phyloP scores from a whole-genome alignment of 2,888 invertebrate genomes.

The Drosophila atroscutellata region DNA sequence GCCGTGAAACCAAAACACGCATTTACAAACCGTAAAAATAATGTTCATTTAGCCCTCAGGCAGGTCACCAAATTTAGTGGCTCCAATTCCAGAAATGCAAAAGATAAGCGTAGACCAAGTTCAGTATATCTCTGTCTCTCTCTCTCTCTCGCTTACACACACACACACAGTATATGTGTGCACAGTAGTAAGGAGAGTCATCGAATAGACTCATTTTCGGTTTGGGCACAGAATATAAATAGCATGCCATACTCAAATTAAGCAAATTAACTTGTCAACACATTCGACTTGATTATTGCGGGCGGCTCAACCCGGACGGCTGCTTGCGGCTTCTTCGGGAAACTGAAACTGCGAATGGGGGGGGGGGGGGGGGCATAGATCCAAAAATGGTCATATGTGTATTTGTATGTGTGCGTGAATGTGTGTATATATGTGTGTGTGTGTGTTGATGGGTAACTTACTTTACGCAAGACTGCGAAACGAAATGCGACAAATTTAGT shows the following conservation, averaged over 20 bases:
- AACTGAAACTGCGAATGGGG: neutral
- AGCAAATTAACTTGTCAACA: conserved; percentile 70
- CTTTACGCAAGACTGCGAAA: conserved; percentile 7
- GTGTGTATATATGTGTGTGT: too few species aligned
- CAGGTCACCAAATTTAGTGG: neutral
- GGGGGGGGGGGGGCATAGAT: conserved; percentile 2
- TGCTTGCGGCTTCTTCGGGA: neutral
- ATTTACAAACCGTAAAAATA: neutral
- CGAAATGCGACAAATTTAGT: conserved; percentile 5
- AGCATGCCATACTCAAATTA: conserved; percentile 63
- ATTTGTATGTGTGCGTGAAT: neutral
- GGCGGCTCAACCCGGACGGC: neutral
- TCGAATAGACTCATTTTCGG: conserved; percentile 4
- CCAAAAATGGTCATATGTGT: conserved; percentile 22
- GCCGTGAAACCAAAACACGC: neutral
- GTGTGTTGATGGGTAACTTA: conserved; percentile 11
- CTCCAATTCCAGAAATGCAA: neutral
- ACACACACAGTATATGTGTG: neutral
- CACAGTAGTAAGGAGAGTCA: neutral
- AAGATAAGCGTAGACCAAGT: neutral
- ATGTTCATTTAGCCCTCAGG: neutral
- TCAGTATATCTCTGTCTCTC: neutral
- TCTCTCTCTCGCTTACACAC: neutral
- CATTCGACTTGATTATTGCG: conserved; percentile 66
- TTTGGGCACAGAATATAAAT: conserved; percentile 19